Evolutionary conservation across 2,113 vertebrate genomes (phyloP).

Genomic region (Gavia stellata): DNA sequence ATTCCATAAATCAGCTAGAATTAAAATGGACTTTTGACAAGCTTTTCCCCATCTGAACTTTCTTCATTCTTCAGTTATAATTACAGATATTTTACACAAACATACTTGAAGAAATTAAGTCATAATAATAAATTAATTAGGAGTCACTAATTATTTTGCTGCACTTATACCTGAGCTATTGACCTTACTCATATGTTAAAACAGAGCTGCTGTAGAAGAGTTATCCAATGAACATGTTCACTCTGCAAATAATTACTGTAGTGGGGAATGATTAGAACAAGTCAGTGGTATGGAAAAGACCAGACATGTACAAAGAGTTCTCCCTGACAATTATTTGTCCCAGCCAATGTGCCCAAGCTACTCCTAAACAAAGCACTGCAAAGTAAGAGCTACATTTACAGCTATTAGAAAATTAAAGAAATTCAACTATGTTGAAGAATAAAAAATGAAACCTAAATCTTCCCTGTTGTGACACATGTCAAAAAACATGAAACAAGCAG

Average conservation of each 20-base stretch:
- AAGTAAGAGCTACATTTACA: background rate
- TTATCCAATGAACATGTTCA: background rate
- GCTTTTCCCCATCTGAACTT: background rate
- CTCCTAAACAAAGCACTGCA: background rate
- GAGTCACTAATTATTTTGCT: constrained; percentile 35
- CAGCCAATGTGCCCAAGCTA: background rate
- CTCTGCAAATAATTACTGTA: background rate
- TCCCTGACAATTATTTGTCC: background rate
- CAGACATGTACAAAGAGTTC: background rate
- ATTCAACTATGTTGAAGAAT: background rate
- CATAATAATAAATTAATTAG: constrained; percentile 16
- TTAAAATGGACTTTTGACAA: background rate
- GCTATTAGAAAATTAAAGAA: background rate
- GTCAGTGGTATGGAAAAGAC: background rate
- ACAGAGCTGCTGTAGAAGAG: background rate
- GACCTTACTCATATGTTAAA: background rate
- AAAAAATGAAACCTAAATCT: background rate
- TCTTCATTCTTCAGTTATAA: background rate
- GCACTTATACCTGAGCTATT: constrained; percentile 14
- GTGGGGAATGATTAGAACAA: background rate
- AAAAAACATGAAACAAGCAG: background rate
- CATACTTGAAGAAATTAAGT: constrained; percentile 7
- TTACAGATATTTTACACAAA: constrained; percentile 10
- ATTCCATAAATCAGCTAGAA: background rate
- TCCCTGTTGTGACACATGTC: background rate